Base-by-base conservation (phyloP, 2,888 invertebrate genomes). In the Yponomeuta plumbellus region DNA sequence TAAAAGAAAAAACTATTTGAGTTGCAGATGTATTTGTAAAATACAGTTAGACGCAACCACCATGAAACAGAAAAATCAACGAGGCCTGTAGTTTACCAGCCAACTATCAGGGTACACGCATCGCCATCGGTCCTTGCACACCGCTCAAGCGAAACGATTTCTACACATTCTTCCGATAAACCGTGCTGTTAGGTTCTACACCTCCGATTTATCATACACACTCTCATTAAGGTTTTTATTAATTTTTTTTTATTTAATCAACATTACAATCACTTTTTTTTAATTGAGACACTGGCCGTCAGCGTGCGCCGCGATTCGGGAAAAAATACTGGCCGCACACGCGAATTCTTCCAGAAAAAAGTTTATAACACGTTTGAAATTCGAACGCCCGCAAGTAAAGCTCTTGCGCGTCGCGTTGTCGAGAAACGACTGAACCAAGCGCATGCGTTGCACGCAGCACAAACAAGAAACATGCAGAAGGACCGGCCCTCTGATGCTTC, bases 71-170 rank as follows among this genome's bases (percentile, higher is more conserved):
- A 52, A 52, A 79, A 78, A 73, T 74, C 83, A 82, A 75, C 74
- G 80, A 79, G 79, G 85, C 83, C 82, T 87, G 83, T 84, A 86
- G 84, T 80, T 52, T 75, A 61, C 44, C n/a, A 52, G 20, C 59
- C 58, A 63, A 34, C 34, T 34, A 34, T 34, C 34, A 34, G 34
- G 11, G 22, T 52, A 52, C 63, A 63, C 39, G 57, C 56, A 57
- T 78, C 80, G 83, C 80, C 83, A 84, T 76, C 76, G 78, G 76
- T 83, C 80, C 80, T 80, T 79, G 72, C 75, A 74, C 70, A 75
- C 73, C 77, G 74, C 72, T 86, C 80, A 77, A 76, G 85, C 83
- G 81, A 73, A 79, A 79, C 84, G 78, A 85, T 86, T 84, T 85
- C 84, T 83, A 83, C 79, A 79, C 85, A 83, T 83, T 80, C 80